Evolutionary conservation across 2,113 vertebrate species (phyloP), one percentile per base, ranked within the genome.

Genomic region (Oncorhynchus gorbuscha): DNA sequence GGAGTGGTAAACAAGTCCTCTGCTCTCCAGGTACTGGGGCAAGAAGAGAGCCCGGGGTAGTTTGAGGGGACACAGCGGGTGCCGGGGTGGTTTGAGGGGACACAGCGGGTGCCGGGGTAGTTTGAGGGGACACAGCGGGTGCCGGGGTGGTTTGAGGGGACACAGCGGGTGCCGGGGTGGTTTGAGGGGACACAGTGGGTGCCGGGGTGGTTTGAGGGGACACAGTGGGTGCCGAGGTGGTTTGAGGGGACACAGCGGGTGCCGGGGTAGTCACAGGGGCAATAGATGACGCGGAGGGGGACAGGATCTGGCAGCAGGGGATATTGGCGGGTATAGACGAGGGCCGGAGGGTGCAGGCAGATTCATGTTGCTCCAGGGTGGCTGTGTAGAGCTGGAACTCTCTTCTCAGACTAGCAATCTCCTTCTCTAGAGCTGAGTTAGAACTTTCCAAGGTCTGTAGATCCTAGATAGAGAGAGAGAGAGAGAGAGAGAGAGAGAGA

Each of bases 361-460:
- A 70, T 66, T 92, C 45, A 0, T 96, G 95, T 4, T 75, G n/a
- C 0, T 81, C 73, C 76, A 95, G 76, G 3, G 81, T 70, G 0
- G 1, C 76, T 0, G 62, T 83, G 78, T 93, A 95, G 8, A 20
- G 22, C 0, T 66, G 73, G 39, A 45, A 45, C 39, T 45, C 39
- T 45, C 8, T 45, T 45, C 2, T 45, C 39, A 45, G 39, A 45
- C 2, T 2, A 45, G 39, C 39, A 45, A 45, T 45, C 39, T 45
- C 39, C 39, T 45, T 45, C 39, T 3, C 9, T 45, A 45, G 39
- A 45, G 39, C 39, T 3, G 9, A 45, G 39, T 45, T 45, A 45
- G 39, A 86, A 5, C 70, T 87, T 78, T 96, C 95, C 66, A 94
- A 83, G 3, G n/a, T 0, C 87, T 95, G 94, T 0, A 94, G 88